A percentile compares a stretch with the other conserved stretches of the same genome.
Evolutionary conservation across 1,140 invertebrate genomes (phyloP).

Genomic region (Listronotus bonariensis): DNA sequence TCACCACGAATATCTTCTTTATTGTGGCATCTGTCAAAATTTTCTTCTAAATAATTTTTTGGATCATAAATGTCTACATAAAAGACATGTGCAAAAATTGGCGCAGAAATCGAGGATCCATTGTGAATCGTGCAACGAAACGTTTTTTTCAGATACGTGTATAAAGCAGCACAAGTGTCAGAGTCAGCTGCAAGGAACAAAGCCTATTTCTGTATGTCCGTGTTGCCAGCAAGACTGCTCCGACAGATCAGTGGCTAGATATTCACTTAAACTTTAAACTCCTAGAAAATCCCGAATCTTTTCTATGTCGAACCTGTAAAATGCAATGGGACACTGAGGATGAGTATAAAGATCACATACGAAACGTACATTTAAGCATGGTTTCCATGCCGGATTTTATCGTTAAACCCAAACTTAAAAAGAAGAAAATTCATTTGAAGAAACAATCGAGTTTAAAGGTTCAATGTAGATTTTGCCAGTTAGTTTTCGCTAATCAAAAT

Average conservation of each 20-base stretch:
- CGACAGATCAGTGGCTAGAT: not conserved
- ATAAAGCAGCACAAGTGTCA: constrained; percentile 3
- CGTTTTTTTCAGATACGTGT: not conserved
- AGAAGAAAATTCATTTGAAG: no score
- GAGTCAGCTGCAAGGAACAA: not conserved
- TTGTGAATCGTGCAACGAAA: constrained; percentile 10
- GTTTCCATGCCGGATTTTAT: no score
- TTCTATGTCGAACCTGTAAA: not conserved
- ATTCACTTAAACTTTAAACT: constrained; percentile 6
- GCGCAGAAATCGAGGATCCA: not conserved
- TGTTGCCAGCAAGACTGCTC: not conserved
- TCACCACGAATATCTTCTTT: constrained; percentile 1
- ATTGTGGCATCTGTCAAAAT: not conserved
- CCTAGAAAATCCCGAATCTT: not conserved
- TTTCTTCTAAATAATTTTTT: constrained; percentile 5
- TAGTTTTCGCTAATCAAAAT: constrained; percentile 11
- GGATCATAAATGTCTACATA: constrained; percentile 8
- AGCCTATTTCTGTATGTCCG: not conserved
- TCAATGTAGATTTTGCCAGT: constrained; percentile 5
- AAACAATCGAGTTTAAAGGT: no score
- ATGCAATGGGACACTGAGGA: not conserved
- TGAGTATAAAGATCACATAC: constrained; percentile 1
- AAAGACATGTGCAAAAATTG: constrained; percentile 1
- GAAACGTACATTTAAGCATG: not conserved
- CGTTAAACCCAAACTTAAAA: no score